phyloP scores from a whole-genome alignment of 2,113 vertebrate species.

The Malurus cyaneus region DNA sequence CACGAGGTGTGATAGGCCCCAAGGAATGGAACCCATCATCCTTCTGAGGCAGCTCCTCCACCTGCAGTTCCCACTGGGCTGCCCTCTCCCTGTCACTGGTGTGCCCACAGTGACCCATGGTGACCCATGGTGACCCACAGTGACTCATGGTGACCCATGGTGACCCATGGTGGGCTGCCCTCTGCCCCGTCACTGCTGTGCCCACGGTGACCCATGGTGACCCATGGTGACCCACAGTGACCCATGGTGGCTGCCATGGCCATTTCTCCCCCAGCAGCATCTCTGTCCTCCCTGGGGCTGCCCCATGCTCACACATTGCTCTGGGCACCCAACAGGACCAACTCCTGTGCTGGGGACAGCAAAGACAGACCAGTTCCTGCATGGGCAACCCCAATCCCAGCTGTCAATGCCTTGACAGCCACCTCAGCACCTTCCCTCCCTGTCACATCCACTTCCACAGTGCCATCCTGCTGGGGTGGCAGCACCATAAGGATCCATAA shows the following conservation, averaged over 20 bases:
- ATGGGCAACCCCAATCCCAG: background rate
- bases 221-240: background rate
- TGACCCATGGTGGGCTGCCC: background rate
- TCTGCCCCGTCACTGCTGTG: no score
- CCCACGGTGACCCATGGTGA: background rate
- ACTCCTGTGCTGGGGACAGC: background rate
- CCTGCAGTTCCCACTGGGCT: accelerated
- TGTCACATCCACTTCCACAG: accelerated
- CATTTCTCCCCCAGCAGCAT: accelerated
- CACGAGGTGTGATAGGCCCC: accelerated
- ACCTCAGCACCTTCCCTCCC: accelerated
- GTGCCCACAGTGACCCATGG: accelerated
- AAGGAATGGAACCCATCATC: background rate
- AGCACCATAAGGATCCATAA: background rate
- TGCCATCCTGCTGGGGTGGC: background rate
- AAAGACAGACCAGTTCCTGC: background rate
- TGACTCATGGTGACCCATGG: background rate
- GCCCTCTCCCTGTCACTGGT: no score
- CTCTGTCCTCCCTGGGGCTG: background rate
- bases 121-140: no score
- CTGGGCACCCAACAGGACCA: background rate
- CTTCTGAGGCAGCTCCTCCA: background rate
- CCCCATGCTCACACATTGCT: background rate
- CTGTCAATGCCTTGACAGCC: background rate
- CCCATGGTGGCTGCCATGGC: background rate